A percentile compares a stretch with the other conserved stretches of the same genome.
Evolutionary conservation across 2,888 invertebrate genomes (phyloP).

Genomic region (Eudemis profundana): DNA sequence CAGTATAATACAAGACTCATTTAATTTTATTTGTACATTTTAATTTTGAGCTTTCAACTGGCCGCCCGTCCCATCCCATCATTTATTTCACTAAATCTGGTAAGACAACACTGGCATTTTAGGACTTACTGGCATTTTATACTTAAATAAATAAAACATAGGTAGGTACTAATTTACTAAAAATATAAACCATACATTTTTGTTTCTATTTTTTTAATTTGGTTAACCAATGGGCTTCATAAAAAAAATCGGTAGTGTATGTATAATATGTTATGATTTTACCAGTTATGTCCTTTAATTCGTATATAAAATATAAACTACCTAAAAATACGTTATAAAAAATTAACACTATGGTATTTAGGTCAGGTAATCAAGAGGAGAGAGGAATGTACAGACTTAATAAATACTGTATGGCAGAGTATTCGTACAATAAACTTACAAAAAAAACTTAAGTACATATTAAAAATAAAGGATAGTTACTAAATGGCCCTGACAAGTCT

Average conservation of each 20-base stretch:
- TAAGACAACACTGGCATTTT: constrained; percentile 57
- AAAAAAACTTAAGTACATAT: constrained; percentile 39
- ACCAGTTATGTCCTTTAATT: constrained; percentile 27
- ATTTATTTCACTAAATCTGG: constrained; percentile 63
- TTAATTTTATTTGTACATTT: constrained; percentile 75
- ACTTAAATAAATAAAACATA: constrained; percentile 5
- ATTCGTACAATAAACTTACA: constrained; percentile 61
- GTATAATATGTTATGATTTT: too few species aligned
- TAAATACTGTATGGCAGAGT: constrained; percentile 85
- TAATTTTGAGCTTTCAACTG: constrained; percentile 82
- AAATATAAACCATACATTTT: too few species aligned
- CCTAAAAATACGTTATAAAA: constrained; percentile 52
- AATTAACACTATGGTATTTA: constrained; percentile 67
- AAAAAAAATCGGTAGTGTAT: too few species aligned
- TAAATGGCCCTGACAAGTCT: constrained; percentile 52
- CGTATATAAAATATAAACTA: constrained; percentile 33
- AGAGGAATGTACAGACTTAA: constrained; percentile 73
- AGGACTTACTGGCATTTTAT: constrained; percentile 51
- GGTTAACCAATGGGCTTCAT: background rate
- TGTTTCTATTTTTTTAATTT: background rate
- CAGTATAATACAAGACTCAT: constrained; percentile 61
- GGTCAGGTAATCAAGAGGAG: constrained; percentile 76
- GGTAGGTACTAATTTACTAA: background rate
- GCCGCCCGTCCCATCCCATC: constrained; percentile 72
- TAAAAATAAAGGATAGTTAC: constrained; percentile 62